Conservation (phyloP, 2,888 invertebrate species). For the Drosophila nr. fundita region DNA sequence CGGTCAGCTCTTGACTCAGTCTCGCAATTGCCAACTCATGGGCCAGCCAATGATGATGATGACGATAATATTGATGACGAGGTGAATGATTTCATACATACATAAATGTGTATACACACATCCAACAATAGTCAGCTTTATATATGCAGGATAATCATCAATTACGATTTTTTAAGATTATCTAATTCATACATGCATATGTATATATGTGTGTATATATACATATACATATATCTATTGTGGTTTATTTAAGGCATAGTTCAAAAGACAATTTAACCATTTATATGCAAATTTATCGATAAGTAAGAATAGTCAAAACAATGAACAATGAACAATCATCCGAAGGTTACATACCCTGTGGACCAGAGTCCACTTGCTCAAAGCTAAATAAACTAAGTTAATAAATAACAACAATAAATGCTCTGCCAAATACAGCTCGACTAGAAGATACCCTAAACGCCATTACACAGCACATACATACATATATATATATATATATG, state of each 20-base stretch:
- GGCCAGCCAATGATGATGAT: conserved; percentile 34
- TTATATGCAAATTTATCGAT: not conserved
- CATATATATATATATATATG: not conserved
- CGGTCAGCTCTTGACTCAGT: conserved; percentile 51
- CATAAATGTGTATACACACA: not conserved
- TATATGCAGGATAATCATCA: conserved; percentile 5
- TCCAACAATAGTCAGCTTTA: conserved; percentile 1
- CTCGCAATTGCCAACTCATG: conserved; percentile 58
- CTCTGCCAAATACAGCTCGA: not conserved
- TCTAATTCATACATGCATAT: not conserved
- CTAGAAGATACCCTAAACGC: not conserved
- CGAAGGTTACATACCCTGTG: not conserved
- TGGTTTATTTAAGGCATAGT: too few relatives aligned
- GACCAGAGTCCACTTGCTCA: not conserved
- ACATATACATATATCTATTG: not conserved
- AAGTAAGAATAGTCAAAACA: not conserved
- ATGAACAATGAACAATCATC: not conserved
- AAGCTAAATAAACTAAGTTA: not conserved
- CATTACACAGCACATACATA: not conserved
- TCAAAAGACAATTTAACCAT: not conserved
- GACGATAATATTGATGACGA: conserved; percentile 20
- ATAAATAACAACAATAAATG: not conserved
- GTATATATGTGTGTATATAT: not conserved
- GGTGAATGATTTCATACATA: conserved; percentile 31
- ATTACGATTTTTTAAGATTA: conserved; percentile 1